Percentiles rank a stretch among this genome's conserved stretches.
Conservation (phyloP, 2,797 vertebrate species). For the Brachymystax lenok region DNA sequence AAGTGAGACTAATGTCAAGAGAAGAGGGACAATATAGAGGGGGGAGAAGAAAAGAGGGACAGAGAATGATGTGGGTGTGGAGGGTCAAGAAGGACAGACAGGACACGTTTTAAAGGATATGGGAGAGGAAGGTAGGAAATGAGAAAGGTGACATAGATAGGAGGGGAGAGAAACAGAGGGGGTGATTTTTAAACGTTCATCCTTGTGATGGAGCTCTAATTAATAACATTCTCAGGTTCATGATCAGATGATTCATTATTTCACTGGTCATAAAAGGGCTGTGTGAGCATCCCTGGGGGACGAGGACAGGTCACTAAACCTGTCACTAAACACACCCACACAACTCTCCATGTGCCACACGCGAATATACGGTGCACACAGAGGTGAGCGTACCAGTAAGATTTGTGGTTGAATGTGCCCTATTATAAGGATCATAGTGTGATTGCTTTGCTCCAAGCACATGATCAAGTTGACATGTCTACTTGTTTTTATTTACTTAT, state of each 20-base stretch:
- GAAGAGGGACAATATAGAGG: slow-evolving; percentile 23
- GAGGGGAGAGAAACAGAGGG: slow-evolving; percentile 11
- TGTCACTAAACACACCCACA: slow-evolving; percentile 30
- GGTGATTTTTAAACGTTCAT: slow-evolving; percentile 71
- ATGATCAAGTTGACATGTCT: not conserved
- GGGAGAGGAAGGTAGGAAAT: not conserved
- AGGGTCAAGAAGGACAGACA: not conserved
- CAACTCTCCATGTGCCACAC: slow-evolving; percentile 35
- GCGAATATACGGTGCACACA: not conserved
- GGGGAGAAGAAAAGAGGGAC: slow-evolving; percentile 18
- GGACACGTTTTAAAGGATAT: not conserved
- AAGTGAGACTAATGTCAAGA: slow-evolving; percentile 63
- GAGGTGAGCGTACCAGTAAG: not conserved
- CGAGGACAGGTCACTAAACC: slow-evolving; percentile 62
- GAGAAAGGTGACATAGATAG: slow-evolving; percentile 13
- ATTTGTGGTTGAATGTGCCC: not conserved
- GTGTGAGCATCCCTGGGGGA: slow-evolving; percentile 56
- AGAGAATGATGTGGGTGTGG: slow-evolving; percentile 1
- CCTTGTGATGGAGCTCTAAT: slow-evolving; percentile 81
- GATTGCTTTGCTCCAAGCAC: not conserved
- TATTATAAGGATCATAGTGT: not conserved
- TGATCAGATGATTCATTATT: slow-evolving; percentile 85
- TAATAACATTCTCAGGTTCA: slow-evolving; percentile 87
- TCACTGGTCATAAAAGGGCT: slow-evolving; percentile 67
- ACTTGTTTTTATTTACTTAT: too few species aligned